phyloP scores from a whole-genome alignment of 1,140 invertebrate genomes.

The Drosophila novamexicana region DNA sequence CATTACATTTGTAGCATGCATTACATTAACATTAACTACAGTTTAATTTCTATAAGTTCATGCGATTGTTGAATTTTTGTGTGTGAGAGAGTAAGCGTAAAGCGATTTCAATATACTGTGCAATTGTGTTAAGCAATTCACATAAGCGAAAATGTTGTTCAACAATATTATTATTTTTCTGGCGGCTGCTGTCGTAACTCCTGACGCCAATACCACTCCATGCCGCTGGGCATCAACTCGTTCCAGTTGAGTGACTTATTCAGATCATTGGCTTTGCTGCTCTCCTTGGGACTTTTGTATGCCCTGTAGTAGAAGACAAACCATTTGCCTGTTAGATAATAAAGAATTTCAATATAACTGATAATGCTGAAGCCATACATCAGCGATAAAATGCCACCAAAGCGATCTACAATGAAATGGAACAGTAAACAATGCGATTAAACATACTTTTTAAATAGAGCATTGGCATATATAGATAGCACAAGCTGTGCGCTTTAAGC shows the following conservation, averaged over 20 bases:
- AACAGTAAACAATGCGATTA: background rate
- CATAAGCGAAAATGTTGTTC: slow-evolving; percentile 1
- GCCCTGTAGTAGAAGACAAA: slow-evolving; percentile 61
- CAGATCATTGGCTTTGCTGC: background rate
- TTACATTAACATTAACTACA: slow-evolving; percentile 39
- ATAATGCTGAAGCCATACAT: slow-evolving; percentile 82
- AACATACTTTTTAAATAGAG: no score
- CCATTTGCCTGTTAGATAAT: slow-evolving; percentile 76
- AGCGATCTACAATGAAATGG: slow-evolving; percentile 60
- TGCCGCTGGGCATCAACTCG: slow-evolving; percentile 48
- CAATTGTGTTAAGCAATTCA: slow-evolving; percentile 52
- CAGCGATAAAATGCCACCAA: slow-evolving; percentile 78
- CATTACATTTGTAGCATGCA: slow-evolving; percentile 40
- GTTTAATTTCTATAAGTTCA: slow-evolving; percentile 67
- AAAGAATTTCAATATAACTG: slow-evolving; percentile 75
- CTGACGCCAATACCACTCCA: background rate
- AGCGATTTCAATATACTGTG: slow-evolving; percentile 55
- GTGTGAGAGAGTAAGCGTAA: slow-evolving; percentile 20
- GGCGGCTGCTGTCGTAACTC: background rate
- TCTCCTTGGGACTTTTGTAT: slow-evolving; percentile 1
- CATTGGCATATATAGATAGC: no score
- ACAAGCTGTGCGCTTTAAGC: no score
- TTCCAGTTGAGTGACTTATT: slow-evolving; percentile 56
- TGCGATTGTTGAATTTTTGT: slow-evolving; percentile 68
- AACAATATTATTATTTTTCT: background rate